Conservation (phyloP, 2,888 invertebrate species). For the Acronicta alni region DNA sequence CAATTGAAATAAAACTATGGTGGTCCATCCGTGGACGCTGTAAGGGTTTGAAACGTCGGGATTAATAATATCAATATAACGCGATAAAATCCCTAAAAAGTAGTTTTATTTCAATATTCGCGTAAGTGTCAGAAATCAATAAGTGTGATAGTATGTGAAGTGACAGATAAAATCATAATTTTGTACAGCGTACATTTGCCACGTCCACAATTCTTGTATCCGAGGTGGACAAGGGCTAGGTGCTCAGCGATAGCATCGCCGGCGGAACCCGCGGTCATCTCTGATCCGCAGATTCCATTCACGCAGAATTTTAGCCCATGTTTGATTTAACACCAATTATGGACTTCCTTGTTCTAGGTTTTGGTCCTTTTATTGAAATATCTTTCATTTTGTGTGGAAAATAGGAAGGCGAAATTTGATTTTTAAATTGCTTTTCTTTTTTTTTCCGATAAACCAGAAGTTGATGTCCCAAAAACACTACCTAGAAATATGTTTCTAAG, state of each 20-base stretch:
- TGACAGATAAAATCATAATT: background rate
- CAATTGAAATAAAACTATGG: no score
- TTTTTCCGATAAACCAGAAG: no score
- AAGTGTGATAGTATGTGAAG: no score
- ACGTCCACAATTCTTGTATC: slow-evolving; percentile 44
- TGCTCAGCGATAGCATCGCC: slow-evolving; percentile 84
- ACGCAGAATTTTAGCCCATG: slow-evolving; percentile 86
- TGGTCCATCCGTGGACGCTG: no score
- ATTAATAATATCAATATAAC: no score
- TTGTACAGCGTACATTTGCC: slow-evolving; percentile 24
- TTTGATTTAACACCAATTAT: slow-evolving; percentile 89
- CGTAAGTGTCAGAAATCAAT: no score
- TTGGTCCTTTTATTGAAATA: slow-evolving; percentile 51
- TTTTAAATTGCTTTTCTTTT: background rate
- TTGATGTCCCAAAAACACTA: no score
- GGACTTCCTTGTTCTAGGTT: slow-evolving; percentile 83
- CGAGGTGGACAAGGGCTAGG: slow-evolving; percentile 73
- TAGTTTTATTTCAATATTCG: no score
- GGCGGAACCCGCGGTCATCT: slow-evolving; percentile 85
- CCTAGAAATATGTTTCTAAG: no score
- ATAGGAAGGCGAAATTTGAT: background rate
- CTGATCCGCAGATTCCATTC: slow-evolving; percentile 87
- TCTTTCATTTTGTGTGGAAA: slow-evolving; percentile 34
- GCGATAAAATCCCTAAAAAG: no score
- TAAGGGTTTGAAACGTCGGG: no score